Base-by-base conservation (phyloP, 2,888 invertebrate species). In the Alsophila aescularia region DNA sequence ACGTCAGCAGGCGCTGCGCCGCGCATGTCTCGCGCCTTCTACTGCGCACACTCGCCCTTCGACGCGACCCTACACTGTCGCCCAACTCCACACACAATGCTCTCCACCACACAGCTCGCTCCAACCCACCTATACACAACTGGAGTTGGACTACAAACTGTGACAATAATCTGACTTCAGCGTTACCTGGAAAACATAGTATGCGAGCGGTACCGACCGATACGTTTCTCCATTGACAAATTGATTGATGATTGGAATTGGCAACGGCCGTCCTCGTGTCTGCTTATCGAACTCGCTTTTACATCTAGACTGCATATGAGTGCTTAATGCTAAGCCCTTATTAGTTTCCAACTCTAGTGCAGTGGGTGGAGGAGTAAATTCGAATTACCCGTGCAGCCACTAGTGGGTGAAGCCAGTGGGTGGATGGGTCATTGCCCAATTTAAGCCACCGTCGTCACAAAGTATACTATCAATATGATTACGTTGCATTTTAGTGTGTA, bases 141-240 rank as follows among this genome's bases (percentile, higher is more conserved):
- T 47, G n/a, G 65, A 42, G 37, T 39, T 68, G 66, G 21, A 13
- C 13, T 10, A 14, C 31, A 7, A 48, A 39, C 12, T 27, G 7
- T 31, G n/a, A 42, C 32, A 31, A 29, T 14, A 44, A 12, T 48
- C 32, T 32, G 15, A 24, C 36, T 15, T 36, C 29, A 16, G 21
- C 31, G 29, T 14, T 49, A 27, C 41, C 44, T 31, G 57, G 12
- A 9, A 12, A 21, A 41, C 21, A 24, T 39, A 34, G 36, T 40
- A 57, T 43, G 42, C 32, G 43, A 48, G 18, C 18, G 15, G 44
- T 42, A 41, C 12, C 18, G n/a, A n/a, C n/a, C n/a, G 29, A 42
- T 48, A 34, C 71, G 56, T 62, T 59, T 66, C 70, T 70, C 70
- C 88, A 87, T 87, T 88, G 86, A 88, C 80, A 80, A 83, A 82